Conservation (phyloP, 2,888 invertebrate genomes). For the Torymus tubicola region DNA sequence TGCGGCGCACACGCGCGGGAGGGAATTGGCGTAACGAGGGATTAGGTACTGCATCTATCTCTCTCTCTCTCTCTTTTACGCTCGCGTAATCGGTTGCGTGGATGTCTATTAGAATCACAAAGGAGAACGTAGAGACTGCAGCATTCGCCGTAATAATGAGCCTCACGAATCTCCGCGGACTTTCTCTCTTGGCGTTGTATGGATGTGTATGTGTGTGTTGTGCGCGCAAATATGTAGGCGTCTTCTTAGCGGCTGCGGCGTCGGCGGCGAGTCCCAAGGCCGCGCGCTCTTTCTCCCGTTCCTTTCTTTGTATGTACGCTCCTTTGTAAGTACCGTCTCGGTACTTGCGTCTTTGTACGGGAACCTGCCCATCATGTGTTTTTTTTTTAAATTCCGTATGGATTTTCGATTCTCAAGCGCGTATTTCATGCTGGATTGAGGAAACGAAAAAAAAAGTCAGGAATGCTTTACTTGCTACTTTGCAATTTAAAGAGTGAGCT, state of each 20-base stretch:
- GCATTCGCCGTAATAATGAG: not conserved
- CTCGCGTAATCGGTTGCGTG: slow-evolving; percentile 42
- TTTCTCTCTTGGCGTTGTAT: slow-evolving; percentile 15
- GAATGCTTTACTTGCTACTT: no score
- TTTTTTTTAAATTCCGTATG: no score
- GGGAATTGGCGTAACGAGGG: no score
- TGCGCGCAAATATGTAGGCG: not conserved
- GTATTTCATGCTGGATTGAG: no score
- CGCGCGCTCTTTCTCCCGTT: slow-evolving; percentile 8
- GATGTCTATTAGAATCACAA: slow-evolving; percentile 19
- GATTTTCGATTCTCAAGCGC: no score
- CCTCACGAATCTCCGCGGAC: slow-evolving; percentile 8
- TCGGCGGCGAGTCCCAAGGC: slow-evolving; percentile 26
- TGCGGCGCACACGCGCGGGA: no score
- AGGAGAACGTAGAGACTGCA: not conserved
- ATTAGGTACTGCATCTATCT: no score
- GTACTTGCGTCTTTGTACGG: no score
- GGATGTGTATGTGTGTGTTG: not conserved
- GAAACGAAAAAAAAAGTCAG: no score
- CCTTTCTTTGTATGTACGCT: not conserved
- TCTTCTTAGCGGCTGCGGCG: slow-evolving; percentile 3
- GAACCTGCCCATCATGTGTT: no score
- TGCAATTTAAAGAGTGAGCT: no score
- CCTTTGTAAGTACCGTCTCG: not conserved
- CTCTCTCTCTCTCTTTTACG: not conserved